These are phyloP conservation scores for Lagria hirta DNA, from an alignment of 2,888 invertebrate genomes.

Conservation along the genomic window DNA sequence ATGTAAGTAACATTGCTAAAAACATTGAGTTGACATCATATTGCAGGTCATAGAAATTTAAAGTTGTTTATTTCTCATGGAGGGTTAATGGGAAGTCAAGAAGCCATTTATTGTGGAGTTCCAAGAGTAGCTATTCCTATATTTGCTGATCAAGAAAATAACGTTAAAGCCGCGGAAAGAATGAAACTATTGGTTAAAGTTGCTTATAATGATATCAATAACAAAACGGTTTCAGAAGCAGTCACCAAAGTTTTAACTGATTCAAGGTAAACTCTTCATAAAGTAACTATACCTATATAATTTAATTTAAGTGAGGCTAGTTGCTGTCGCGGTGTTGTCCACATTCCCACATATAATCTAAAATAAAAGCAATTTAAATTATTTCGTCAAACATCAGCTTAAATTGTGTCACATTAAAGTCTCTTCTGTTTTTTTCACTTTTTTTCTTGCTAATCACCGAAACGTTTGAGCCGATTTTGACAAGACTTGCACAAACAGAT, in stretches of 20 bases:
- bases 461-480: no score
- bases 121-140: slow-evolving; percentile 52
- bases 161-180: slow-evolving; percentile 57
- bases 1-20: slow-evolving; percentile 50
- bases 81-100: slow-evolving; percentile 56
- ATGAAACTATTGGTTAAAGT: slow-evolving; percentile 56
- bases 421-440: no score
- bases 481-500: no score
- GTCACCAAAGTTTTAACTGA: slow-evolving; percentile 30
- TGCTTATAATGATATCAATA: slow-evolving; percentile 39
- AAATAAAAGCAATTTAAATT: no score
- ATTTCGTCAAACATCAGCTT: no score
- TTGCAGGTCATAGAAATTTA: slow-evolving; percentile 43
- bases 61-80: slow-evolving; percentile 58
- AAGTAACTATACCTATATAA: no score
- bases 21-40: not conserved
- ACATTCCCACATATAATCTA: no score
- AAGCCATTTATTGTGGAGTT: slow-evolving; percentile 53
- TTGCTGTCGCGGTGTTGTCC: no score
- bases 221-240: slow-evolving; percentile 36
- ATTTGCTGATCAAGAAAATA: slow-evolving; percentile 54
- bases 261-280: slow-evolving; percentile 8
- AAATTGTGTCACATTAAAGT: no score
- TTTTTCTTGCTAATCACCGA: no score
- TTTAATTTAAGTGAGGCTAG: no score